Evolutionary conservation across 2,113 vertebrate genomes (phyloP), one percentile per base, ranked within the genome.

Genomic region (Aegotheles bennettii): DNA sequence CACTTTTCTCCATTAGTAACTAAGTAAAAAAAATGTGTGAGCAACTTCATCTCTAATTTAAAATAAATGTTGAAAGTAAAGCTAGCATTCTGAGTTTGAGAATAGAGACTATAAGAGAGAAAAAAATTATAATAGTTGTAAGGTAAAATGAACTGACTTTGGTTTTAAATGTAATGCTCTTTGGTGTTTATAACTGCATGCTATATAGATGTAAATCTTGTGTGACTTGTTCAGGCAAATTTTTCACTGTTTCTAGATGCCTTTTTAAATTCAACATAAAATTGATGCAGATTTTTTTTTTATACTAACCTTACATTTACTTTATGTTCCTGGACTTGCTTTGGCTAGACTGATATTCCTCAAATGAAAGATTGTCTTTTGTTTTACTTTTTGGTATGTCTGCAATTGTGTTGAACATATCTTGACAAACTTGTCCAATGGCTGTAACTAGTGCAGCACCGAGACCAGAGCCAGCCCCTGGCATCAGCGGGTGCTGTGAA

Each of bases 391-490:
- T 16, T 0, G 24, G 21, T 63, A 6, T 19, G 11, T 9, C 64
- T 74, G 71, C 84, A 59, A 13, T 4, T 35, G 59, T 87, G 67
- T 15, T 47, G 85, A 79, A 19, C 17, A 0, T 16, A 18, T 5
- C 38, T 8, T 1, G 40, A 25, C 71, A 25, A 36, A 57, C 42
- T 7, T 2, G 9, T 12, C 67, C 36, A 3, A 2, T 24, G 0
- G 19, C 67, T 6, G 1, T 17, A 21, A 21, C 23, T 10, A 5
- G 36, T 1, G 21, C 40, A 10, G 54, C 35, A 1, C 11, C 0
- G 14, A 47, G 91, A 25, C 9, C 84, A 6, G 71, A 9, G 35
- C n/a, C n/a, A n/a, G n/a, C n/a, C n/a, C n/a, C 29, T 26, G 64
- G 81, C 70, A 36, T n/a, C 60, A 9, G 19, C 1, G 3, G n/a